A percentile compares a stretch with the other conserved stretches of the same genome.
phyloP scores from a whole-genome alignment of 2,888 invertebrate genomes.

The Hypomecis atomaria region DNA sequence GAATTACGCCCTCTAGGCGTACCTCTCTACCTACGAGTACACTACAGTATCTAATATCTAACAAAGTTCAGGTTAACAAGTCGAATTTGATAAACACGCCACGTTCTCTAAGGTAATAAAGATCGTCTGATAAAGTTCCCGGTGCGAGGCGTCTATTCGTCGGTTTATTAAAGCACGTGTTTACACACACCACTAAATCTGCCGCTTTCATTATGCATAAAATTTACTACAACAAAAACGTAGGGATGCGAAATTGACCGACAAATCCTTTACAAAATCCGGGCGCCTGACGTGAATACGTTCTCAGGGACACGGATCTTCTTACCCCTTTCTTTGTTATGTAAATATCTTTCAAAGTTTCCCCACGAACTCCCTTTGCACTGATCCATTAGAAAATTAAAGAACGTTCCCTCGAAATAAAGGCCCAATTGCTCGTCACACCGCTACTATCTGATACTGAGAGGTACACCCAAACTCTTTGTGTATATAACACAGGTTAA shows the following conservation, averaged over 20 bases:
- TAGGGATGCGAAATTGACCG: slow-evolving; percentile 70
- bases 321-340: slow-evolving; percentile 77
- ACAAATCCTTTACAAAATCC: slow-evolving; percentile 72
- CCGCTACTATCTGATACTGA: slow-evolving; percentile 53
- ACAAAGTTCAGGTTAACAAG: slow-evolving; percentile 29
- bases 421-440: slow-evolving; percentile 49
- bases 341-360: slow-evolving; percentile 77
- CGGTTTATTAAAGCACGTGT: slow-evolving; percentile 56
- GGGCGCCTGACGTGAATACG: slow-evolving; percentile 72
- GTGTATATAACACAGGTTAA: slow-evolving; percentile 68
- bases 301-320: slow-evolving; percentile 66
- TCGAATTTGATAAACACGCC: slow-evolving; percentile 47
- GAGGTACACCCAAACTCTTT: slow-evolving; percentile 62
- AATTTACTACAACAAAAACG: slow-evolving; percentile 64
- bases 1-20: slow-evolving; percentile 12
- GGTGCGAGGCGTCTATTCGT: slow-evolving; percentile 42
- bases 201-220: slow-evolving; percentile 58
- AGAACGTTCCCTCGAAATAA: slow-evolving; percentile 70
- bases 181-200: slow-evolving; percentile 49
- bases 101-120: slow-evolving; percentile 45
- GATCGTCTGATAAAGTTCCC: slow-evolving; percentile 50
- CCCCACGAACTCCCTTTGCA: slow-evolving; percentile 70
- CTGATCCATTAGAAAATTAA: slow-evolving; percentile 80
- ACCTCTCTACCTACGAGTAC: too few species aligned
- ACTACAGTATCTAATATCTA: slow-evolving; percentile 31